These are phyloP conservation scores for Mobula hypostoma DNA, from an alignment of 2,113 vertebrate species.

Conservation along the genomic window DNA sequence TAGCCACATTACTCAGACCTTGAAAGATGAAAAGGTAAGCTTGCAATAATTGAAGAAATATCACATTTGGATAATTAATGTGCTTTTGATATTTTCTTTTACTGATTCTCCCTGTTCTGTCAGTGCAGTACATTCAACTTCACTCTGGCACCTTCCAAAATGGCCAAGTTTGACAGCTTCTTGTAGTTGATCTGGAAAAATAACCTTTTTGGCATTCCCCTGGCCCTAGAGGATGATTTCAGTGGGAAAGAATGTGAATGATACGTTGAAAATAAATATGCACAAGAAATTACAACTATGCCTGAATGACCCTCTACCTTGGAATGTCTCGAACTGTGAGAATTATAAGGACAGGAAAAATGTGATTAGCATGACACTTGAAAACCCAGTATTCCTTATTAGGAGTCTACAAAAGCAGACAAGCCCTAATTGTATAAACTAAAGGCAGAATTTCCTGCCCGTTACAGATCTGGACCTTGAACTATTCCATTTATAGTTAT, in stretches of 20 bases:
- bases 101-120: conserved; percentile 21
- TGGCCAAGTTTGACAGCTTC: conserved; percentile 55
- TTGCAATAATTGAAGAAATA: neutral
- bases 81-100: conserved; percentile 29
- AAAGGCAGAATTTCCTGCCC: conserved; percentile 55
- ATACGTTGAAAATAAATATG: conserved; percentile 85
- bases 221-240: conserved; percentile 62
- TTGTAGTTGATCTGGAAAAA: conserved; percentile 64
- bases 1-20: conserved; percentile 26
- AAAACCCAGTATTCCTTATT: conserved; percentile 69
- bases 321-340: conserved; percentile 73
- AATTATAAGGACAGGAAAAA: conserved; percentile 68
- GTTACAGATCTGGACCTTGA: conserved; percentile 63
- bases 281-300: conserved; percentile 67
- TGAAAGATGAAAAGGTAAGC: conserved; percentile 37
- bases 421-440: conserved; percentile 63
- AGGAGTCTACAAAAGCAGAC: conserved; percentile 61
- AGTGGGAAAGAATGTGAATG: conserved; percentile 87
- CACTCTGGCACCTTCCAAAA: conserved; percentile 51
- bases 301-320: conserved; percentile 69
- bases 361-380: conserved; percentile 54
- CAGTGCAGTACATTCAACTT: conserved; percentile 40
- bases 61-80: conserved; percentile 28
- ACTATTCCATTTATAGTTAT: conserved; percentile 70
- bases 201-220: conserved; percentile 65